phyloP scores from a whole-genome alignment of 1,140 invertebrate species.

The Gryon sp. region DNA sequence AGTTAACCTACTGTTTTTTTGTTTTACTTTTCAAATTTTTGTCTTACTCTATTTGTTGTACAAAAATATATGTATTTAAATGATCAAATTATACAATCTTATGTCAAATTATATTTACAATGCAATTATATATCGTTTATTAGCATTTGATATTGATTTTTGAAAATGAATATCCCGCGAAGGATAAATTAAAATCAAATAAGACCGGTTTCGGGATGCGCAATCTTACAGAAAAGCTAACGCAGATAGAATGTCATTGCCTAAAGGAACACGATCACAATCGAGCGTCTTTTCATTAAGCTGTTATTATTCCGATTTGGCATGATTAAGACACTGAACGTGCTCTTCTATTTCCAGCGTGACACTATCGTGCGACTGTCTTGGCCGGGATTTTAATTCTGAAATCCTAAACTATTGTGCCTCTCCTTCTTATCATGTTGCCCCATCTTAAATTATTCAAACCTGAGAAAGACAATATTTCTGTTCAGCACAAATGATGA shows the following conservation, averaged over 20 bases:
- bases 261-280: constrained; percentile 36
- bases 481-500: constrained; percentile 3
- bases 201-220: no score
- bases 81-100: no score
- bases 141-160: no score
- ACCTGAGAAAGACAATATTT: constrained; percentile 4
- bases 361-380: constrained; percentile 36
- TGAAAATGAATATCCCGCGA: no score
- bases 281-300: constrained; percentile 57
- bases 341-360: constrained; percentile 44
- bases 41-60: not conserved
- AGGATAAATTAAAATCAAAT: no score
- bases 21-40: no score
- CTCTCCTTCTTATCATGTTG: constrained; percentile 12
- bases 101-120: no score
- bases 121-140: no score
- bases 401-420: constrained; percentile 34
- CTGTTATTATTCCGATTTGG: constrained; percentile 57
- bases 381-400: constrained; percentile 41
- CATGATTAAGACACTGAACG: constrained; percentile 54
- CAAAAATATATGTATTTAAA: no score
- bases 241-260: constrained; percentile 34
- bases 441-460: constrained; percentile 13
- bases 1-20: constrained; percentile 16
- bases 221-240: no score